Evolutionary conservation across 2,113 vertebrate genomes (phyloP), one percentile per base, ranked within the genome.

Genomic region (Elaphurus davidianus): DNA sequence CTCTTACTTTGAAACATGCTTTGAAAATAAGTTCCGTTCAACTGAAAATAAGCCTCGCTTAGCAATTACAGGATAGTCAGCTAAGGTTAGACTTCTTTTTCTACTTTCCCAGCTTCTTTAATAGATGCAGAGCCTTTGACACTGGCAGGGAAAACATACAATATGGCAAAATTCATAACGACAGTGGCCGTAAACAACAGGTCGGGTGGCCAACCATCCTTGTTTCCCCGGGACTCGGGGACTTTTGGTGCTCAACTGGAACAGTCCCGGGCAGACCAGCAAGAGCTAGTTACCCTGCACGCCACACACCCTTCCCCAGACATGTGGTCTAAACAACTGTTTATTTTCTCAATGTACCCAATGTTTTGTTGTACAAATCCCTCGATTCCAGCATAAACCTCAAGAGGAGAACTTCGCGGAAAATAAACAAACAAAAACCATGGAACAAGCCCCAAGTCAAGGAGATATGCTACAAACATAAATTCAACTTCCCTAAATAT

Each of bases 251-350:
- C 50, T 45, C 52, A 91, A 47, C 5, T 60, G n/a, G 45, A 54
- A 43, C 7, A 67, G 30, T 36, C 5, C 9, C 0, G 3, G 55
- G 36, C 3, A 74, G 76, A 76, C 16, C 0, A 3, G 25, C 60
- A 40, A 0, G 3, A 81, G 54, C 8, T 33, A 27, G 50, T 84
- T 11, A 55, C 17, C 40, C 50, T 25, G 11, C 4, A 30, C 0
- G 4, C 47, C 76, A 82, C 74, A 57, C 9, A 23, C 1, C 33
- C 23, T 5, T 43, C 43, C 17, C 2, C 54, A 54, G 55, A 7
- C 27, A 57, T 33, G 13, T 0, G 12, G n/a, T 33, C 45, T 50
- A 81, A 43, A 74, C 6, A 36, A 2, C 21, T 17, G 60, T 87
- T 45, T 55, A 2, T 89, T 33, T 94, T 45, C 71, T 43, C 40